A percentile compares a stretch with the other conserved stretches of the same genome.
phyloP scores from a whole-genome alignment of 2,888 invertebrate species.

The Drosophila nigritarsus region DNA sequence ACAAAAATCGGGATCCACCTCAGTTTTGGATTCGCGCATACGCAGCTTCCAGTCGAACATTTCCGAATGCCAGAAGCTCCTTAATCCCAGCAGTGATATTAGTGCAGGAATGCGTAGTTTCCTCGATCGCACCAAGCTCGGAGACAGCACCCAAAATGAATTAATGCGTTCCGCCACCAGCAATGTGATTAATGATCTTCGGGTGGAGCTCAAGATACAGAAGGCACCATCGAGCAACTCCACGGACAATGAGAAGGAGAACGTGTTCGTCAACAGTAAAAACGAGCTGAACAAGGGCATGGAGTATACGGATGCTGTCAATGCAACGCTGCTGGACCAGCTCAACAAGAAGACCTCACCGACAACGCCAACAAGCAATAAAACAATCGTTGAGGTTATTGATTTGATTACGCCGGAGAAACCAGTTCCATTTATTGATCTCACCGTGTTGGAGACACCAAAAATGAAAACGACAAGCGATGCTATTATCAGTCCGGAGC shows the following conservation, averaged over 20 bases:
- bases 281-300: conserved; percentile 84
- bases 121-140: conserved; percentile 85
- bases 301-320: conserved; percentile 84
- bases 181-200: conserved; percentile 82
- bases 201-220: conserved; percentile 83
- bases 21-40: conserved; percentile 93
- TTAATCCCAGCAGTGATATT: conserved; percentile 91
- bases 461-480: conserved; percentile 71
- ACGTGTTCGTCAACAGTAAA: conserved; percentile 84
- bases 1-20: conserved; percentile 92
- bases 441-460: conserved; percentile 78
- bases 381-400: conserved; percentile 83
- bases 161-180: conserved; percentile 76
- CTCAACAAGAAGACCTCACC: conserved; percentile 72
- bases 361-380: conserved; percentile 77
- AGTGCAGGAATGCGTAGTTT: conserved; percentile 90
- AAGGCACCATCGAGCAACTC: conserved; percentile 78
- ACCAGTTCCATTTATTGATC: conserved; percentile 78
- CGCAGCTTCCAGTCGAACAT: conserved; percentile 94
- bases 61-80: conserved; percentile 93
- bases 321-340: conserved; percentile 82
- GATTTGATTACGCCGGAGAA: conserved; percentile 84
- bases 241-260: conserved; percentile 84
- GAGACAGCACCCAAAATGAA: conserved; percentile 70
- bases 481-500: conserved; percentile 62